Base-by-base conservation (phyloP, 30 jellyfish, hydroid and myxozoan genomes). In the Chrysaora quinquecirrha region DNA sequence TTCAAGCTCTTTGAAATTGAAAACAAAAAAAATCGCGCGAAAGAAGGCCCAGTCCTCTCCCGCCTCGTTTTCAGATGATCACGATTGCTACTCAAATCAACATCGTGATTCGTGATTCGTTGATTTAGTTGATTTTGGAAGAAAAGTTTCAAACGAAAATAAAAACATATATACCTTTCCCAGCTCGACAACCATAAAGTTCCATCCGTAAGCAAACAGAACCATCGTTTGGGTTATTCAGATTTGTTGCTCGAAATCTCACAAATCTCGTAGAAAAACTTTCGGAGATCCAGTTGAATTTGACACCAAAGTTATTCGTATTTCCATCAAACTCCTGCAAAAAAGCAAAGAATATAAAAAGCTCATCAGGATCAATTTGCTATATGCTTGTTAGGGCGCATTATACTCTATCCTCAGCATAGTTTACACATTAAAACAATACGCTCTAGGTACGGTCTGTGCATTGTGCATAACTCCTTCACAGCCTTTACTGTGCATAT, bases 141-240 rank as follows among this genome's bases (percentile, higher is more conserved):
- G n/a, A n/a, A n/a, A n/a, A n/a, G n/a, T n/a, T n/a, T n/a, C n/a
- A n/a, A n/a, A n/a, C n/a, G n/a, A n/a, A n/a, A n/a, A n/a, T n/a
- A n/a, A n/a, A n/a, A n/a, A n/a, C n/a, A n/a, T n/a, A n/a, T n/a
- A 27, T 10, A 71, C 83, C 83, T 19, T 24, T 71, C 46, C 28
- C 70, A 1, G 83, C 43, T 35, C 32, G 34, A 12, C 70, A 43
- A 25, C 70, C 83, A 71, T 35, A 71, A 10, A 71, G 29, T 46
- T 71, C 83, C 68, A 71, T 23, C 10, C 83, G 64, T 6, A 71
- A 23, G 28, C 83, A 71, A 35, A 71, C 83, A 66, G 78, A 66
- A 14, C 83, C 70, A 27, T 28, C 83, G 21, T 20, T 11, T 24
- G 83, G 32, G n/a, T 49, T 28, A 0, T 71, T 71, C 34, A 71